Conservation (phyloP, 2,888 invertebrate species). For the Metacarcinus magister region DNA sequence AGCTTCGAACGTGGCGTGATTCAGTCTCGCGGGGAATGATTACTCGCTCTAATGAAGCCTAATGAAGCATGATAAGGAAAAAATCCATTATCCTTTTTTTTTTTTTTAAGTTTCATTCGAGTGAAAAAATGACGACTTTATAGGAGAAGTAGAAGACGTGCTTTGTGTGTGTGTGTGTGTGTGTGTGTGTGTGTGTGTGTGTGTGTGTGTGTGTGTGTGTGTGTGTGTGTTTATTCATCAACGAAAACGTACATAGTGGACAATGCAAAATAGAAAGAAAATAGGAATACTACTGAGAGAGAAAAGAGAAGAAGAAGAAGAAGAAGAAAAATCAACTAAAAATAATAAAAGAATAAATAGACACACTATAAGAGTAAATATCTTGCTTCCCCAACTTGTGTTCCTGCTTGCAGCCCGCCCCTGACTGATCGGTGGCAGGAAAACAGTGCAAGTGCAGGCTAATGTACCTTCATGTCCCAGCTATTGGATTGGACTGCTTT, state of each 20-base stretch:
- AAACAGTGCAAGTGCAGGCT: not conserved
- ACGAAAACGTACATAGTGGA: not conserved
- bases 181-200: conserved; percentile 19
- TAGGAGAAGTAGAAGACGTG: too few species aligned
- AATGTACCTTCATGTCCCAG: not conserved
- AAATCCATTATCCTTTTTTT: not conserved
- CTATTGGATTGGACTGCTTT: not conserved
- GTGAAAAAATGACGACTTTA: not conserved
- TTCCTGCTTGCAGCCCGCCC: too few species aligned
- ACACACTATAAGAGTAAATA: too few species aligned
- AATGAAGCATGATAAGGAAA: not conserved
- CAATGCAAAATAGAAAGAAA: not conserved
- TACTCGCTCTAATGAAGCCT: not conserved
- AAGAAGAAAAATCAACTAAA: too few species aligned
- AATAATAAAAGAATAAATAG: too few species aligned
- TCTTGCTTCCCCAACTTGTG: too few species aligned
- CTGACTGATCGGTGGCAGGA: not conserved
- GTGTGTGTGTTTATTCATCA: not conserved
- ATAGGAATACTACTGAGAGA: not conserved
- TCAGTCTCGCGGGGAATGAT: not conserved
- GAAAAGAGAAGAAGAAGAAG: not conserved
- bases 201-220: conserved; percentile 44
- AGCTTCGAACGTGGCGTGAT: not conserved
- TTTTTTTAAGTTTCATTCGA: not conserved
- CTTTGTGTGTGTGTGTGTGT: not conserved